Evolutionary conservation across 2,797 vertebrate species (phyloP), one percentile per base, ranked within the genome.

Genomic region (Urosaurus nigricauda): DNA sequence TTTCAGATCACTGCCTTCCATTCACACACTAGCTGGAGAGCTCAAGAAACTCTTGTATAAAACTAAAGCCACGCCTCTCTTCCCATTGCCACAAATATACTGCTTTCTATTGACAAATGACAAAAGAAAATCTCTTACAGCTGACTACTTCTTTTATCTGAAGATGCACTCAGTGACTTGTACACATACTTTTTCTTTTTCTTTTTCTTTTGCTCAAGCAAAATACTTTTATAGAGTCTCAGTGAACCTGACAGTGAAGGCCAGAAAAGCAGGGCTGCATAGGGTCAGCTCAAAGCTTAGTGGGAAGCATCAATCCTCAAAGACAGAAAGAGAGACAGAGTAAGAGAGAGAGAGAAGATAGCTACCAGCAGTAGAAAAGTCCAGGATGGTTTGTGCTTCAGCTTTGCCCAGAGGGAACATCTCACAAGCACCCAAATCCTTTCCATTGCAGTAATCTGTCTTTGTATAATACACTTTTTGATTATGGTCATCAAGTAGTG

Each of bases 361-460:
- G 90, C 89, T 88, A 74, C 51, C 87, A 86, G 70, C 56, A 90
- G 89, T 53, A 88, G 47, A 88, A 92, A 88, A n/a, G 78, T 47
- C 53, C 82, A 86, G 80, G 75, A 88, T 71, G 88, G 85, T 82
- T 94, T 68, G 83, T 90, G 88, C 90, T 93, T 93, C 68, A 82
- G 84, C 87, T 80, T 91, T 93, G 94, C 94, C 94, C 92, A 80
- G 84, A 94, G 93, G 94, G 83, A 95, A 83, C 85, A 91, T 94
- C 94, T 95, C 93, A 94, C 32, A 90, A 93, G 89, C 91, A 93
- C 92, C 93, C 87, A 90, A 91, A 85, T 63, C 79, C 92, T 94
- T 95, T 95, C 94, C 86, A 91, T 92, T 93, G 90, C 94, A 94
- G 88, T 94, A 95, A 95, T 92, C 92, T 93, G 91, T 93, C 92